Base-by-base conservation (phyloP, 2,888 invertebrate species). In the Horisme vitalbata region DNA sequence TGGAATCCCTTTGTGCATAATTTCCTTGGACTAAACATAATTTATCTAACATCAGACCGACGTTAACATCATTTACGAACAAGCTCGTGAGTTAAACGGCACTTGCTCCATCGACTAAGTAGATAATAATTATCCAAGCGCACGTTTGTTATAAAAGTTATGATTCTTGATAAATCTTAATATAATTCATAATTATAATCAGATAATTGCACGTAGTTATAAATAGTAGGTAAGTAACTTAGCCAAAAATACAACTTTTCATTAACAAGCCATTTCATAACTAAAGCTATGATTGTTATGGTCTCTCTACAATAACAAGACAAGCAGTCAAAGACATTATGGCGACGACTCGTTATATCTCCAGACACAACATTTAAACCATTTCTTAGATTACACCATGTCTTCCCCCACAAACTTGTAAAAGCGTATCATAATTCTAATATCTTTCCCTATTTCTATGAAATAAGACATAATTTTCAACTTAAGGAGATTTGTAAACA, bases 1-100 rank as follows among this genome's bases (percentile, higher is more conserved):
- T 51, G 44, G 28, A 46, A 45, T 51, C 47, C 41, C 56, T 54
- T 52, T 56, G 54, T 56, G 59, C 56, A 59, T 59, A 59, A 59
- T 56, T 57, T 37, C 32, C 44, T 51, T 48, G 24, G 30, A 41
- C 34, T 31, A 31, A 36, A 52, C 44, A 41, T 41, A 12, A 52
- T 57, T 55, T 52, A 41, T 41, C 39, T 47, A 28, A 32, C 35
- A 30, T 48, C 39, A 48, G 48, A 26, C 11, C 35, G 8, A 9
- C n/a, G n/a, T n/a, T n/a, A 11, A 8, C 18, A 13, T 32, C 28
- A 28, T 44, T 44, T 27, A 38, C 26, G 8, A 15, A 10, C 31
- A 15, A 44, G 34, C 9, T 31, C 39, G 45, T 27, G 36, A 36
- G 11, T 23, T 31, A 10, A 5, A 4, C 4, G 30, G 4, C n/a